phyloP scores from a whole-genome alignment of 2,113 vertebrate genomes.

The Aspiorhynchus laticeps region DNA sequence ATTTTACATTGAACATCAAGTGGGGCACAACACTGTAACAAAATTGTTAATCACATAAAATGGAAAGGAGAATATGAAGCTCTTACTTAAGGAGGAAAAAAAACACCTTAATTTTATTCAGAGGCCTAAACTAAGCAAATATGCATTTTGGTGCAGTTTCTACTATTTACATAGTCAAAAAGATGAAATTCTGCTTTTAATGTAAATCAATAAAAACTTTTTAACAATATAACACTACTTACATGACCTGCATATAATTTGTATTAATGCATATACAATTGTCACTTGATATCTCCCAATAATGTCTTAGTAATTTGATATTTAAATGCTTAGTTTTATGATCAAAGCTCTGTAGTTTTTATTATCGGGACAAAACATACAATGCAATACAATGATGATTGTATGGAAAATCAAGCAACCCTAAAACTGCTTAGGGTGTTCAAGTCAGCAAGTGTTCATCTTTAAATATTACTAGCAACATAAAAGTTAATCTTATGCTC shows the following conservation, averaged over 20 bases:
- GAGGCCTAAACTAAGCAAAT: neutral
- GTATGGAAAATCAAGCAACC: neutral
- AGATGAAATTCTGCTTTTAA: no score
- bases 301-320: no score
- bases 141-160: neutral
- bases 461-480: neutral
- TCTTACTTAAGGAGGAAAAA: neutral
- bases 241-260: no score
- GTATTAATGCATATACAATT: no score
- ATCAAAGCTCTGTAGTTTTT: neutral
- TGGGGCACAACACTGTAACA: neutral
- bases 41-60: neutral
- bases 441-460: neutral
- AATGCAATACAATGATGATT: neutral
- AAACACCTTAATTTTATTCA: neutral
- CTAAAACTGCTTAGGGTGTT: neutral
- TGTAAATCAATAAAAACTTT: no score
- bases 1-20: neutral
- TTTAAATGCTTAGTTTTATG: no score
- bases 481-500: neutral
- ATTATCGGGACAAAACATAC: neutral
- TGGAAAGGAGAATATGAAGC: no score
- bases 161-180: neutral
- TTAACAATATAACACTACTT: no score
- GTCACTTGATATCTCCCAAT: no score